phyloP scores from a whole-genome alignment of 2,113 vertebrate species.

The Tretioscincus oriximinensis region DNA sequence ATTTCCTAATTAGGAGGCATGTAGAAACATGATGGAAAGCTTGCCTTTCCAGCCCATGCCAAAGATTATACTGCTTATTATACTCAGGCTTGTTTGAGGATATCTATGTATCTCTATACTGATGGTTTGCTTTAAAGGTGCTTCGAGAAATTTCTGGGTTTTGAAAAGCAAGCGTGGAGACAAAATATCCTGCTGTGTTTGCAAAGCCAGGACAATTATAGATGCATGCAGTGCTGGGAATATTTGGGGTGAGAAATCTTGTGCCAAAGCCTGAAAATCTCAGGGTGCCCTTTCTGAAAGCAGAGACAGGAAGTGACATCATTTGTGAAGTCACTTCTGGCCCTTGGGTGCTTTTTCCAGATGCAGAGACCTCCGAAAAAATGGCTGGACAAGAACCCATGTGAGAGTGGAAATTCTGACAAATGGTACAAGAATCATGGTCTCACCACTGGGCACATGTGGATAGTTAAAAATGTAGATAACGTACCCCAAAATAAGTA shows the following conservation, averaged over 20 bases:
- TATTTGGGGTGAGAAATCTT: too few species aligned
- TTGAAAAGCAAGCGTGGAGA: background rate
- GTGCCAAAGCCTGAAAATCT: too few species aligned
- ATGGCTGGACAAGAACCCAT: background rate
- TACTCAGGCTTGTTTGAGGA: background rate
- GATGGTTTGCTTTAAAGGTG: background rate
- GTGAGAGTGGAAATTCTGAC: background rate
- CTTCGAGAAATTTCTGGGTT: background rate
- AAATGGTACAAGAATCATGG: background rate
- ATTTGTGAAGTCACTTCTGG: too few species aligned
- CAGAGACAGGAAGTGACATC: too few species aligned
- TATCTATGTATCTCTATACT: background rate
- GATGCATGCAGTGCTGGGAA: too few species aligned
- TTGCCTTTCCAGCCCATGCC: background rate
- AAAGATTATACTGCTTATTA: background rate
- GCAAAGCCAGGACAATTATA: background rate
- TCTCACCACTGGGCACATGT: background rate
- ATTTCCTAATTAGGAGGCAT: background rate
- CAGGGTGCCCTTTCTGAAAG: too few species aligned
- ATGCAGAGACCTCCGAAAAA: background rate
- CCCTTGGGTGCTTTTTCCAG: background rate
- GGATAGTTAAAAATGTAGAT: background rate
- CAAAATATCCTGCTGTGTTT: background rate
- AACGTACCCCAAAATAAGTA: background rate
- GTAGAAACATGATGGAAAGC: constrained; percentile 4